These are phyloP conservation scores for Cecidostiba fungosa DNA, from an alignment of 2,888 invertebrate species.

Conservation along the genomic window DNA sequence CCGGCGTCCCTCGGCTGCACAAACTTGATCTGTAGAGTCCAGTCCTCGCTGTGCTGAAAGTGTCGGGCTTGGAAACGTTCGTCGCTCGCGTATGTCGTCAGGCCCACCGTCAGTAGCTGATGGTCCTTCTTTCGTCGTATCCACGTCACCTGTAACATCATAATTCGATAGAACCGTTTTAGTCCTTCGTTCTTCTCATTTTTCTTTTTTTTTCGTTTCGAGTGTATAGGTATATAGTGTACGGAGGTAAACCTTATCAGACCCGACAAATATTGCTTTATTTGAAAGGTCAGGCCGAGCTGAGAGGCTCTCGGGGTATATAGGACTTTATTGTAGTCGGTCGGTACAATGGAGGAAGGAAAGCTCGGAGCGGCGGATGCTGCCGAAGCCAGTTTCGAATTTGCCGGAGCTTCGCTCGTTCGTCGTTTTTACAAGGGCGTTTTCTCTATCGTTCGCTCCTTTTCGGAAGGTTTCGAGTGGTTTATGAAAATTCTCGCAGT, in stretches of 20 bases:
- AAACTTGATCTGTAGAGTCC: conserved; percentile 95
- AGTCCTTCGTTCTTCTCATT: not conserved
- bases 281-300: not conserved
- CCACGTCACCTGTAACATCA: conserved; percentile 88
- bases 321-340: conserved; percentile 11
- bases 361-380: not conserved
- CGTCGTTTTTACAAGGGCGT: not conserved
- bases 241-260: conserved; percentile 30
- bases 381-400: conserved; percentile 39
- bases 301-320: not conserved
- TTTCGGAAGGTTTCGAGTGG: not conserved
- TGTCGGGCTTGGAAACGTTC: conserved; percentile 93
- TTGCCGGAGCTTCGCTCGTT: conserved; percentile 15
- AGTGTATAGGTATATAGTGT: not conserved
- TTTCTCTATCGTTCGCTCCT: not conserved
- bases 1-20: conserved; percentile 93
- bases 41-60: conserved; percentile 94
- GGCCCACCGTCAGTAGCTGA: conserved; percentile 91
- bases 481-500: not conserved
- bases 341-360: not conserved
- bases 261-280: conserved; percentile 49
- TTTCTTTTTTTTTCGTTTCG: not conserved
- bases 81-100: conserved; percentile 94
- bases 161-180: not conserved
- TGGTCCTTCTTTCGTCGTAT: conserved; percentile 90